Evolutionary conservation across 2,888 invertebrate genomes (phyloP).

Genomic region (Plagodis pulveraria): DNA sequence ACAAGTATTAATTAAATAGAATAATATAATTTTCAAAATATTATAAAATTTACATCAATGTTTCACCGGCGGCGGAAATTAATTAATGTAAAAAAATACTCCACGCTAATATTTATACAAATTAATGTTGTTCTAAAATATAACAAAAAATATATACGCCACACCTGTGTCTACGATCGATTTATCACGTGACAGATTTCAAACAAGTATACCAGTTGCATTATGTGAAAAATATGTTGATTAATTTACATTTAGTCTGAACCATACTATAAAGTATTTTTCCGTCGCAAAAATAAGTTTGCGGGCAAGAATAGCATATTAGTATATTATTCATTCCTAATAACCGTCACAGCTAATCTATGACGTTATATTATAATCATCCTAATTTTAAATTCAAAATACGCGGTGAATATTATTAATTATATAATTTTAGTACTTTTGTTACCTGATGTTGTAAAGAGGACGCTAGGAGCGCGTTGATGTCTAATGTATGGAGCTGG

Average conservation of each 20-base stretch:
- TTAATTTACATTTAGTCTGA: constrained; percentile 15
- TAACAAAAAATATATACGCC: constrained; percentile 11
- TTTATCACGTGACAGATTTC: constrained; percentile 10
- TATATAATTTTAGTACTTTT: no score
- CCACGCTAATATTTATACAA: neutral
- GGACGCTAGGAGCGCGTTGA: constrained; percentile 61
- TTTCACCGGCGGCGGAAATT: neutral
- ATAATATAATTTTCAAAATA: no score
- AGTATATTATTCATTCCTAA: neutral
- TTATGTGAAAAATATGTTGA: constrained; percentile 22
- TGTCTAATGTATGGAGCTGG: constrained; percentile 61
- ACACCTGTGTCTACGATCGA: constrained; percentile 18
- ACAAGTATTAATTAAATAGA: no score
- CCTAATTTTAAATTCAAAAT: neutral
- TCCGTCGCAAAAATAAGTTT: constrained; percentile 9
- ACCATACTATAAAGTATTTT: constrained; percentile 13
- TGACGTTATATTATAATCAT: neutral
- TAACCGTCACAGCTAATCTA: neutral
- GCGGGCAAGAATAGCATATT: neutral
- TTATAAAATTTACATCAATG: neutral
- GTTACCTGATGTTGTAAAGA: neutral
- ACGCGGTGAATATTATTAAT: neutral
- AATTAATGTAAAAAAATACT: neutral
- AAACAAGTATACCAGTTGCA: constrained; percentile 19
- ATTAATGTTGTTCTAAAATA: constrained; percentile 1